phyloP scores from a whole-genome alignment of 1,140 invertebrate species.

The Globodera rostochiensis region DNA sequence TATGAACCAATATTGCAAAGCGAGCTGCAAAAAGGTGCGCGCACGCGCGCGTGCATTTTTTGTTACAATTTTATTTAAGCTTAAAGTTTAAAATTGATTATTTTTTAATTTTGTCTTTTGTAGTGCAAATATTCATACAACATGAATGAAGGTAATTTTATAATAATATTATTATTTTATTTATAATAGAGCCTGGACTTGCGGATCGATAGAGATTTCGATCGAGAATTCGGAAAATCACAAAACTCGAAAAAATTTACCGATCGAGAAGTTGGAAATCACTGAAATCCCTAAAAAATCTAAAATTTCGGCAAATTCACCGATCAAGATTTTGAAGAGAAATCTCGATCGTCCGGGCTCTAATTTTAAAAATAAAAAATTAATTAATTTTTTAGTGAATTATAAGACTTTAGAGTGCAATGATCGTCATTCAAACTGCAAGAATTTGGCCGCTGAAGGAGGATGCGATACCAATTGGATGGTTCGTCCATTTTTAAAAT shows the following conservation, averaged over 20 bases:
- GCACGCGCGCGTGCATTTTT: too few species aligned
- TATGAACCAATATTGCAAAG: conserved; percentile 51
- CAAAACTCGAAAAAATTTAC: too few species aligned
- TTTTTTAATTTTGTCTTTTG: too few species aligned
- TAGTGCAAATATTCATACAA: conserved; percentile 21
- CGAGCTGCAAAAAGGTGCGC: conserved; percentile 38
- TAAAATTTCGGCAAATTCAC: too few species aligned
- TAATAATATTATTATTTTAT: too few species aligned
- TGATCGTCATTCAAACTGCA: conserved; percentile 34
- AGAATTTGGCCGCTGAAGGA: conserved; percentile 24
- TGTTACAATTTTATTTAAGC: not conserved
- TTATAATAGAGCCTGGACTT: too few species aligned
- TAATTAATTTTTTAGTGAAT: not conserved
- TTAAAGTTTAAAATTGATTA: not conserved
- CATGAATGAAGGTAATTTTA: conserved; percentile 13
- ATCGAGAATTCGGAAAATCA: too few species aligned
- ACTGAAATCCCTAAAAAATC: too few species aligned
- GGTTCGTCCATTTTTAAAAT: not conserved
- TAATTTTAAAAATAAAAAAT: not conserved
- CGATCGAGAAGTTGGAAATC: too few species aligned
- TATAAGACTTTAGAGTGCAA: conserved; percentile 25
- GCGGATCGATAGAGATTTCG: too few species aligned
- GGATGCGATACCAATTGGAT: conserved; percentile 32
- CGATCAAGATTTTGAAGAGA: too few species aligned
- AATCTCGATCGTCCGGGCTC: too few species aligned